Percentiles rank a stretch among this genome's conserved stretches.
Conservation (phyloP, 2,888 invertebrate species). For the Tetropium fuscum region DNA sequence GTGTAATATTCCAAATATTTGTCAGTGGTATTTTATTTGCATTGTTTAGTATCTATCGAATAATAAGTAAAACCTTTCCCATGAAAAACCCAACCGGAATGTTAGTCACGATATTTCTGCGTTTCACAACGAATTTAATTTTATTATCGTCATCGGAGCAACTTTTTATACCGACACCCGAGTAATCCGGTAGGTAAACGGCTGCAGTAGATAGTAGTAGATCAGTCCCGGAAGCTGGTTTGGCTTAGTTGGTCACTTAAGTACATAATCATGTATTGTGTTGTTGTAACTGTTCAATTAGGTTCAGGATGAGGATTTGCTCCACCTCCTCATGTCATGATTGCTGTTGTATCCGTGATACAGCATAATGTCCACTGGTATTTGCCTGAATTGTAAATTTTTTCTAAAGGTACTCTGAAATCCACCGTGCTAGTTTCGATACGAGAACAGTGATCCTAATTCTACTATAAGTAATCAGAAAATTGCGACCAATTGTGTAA, state of each 20-base stretch:
- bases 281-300: constrained; percentile 29
- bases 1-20: no score
- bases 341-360: no score
- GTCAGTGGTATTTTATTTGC: no score
- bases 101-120: constrained; percentile 10
- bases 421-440: no score
- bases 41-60: constrained; percentile 2
- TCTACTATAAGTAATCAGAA: no score
- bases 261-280: constrained; percentile 42
- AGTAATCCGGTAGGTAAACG: constrained; percentile 4
- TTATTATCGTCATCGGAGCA: constrained; percentile 1
- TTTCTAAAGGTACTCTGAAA: no score
- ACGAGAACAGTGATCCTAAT: no score
- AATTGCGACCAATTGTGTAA: no score
- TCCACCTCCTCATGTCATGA: no score
- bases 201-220: constrained; percentile 7
- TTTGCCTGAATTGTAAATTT: no score
- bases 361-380: no score
- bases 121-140: constrained; percentile 10
- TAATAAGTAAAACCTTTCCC: constrained; percentile 5
- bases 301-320: constrained; percentile 36
- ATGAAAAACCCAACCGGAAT: constrained; percentile 1
- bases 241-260: constrained; percentile 36
- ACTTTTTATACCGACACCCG: constrained; percentile 10
- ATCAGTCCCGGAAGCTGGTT: constrained; percentile 37